phyloP scores from a whole-genome alignment of 2,888 invertebrate species.

The Eupithecia subfuscata region DNA sequence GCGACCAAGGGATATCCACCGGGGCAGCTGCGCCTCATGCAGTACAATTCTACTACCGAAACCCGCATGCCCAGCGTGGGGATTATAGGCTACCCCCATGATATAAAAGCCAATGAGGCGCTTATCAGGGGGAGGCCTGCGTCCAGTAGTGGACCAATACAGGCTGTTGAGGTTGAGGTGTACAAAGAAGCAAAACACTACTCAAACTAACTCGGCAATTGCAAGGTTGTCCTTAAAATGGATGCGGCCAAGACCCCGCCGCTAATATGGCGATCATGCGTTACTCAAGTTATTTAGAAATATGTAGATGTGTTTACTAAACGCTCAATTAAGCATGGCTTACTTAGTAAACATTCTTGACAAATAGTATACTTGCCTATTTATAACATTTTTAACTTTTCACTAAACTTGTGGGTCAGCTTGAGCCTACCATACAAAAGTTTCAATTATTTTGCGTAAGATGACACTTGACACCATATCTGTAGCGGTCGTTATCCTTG shows the following conservation, averaged over 20 bases:
- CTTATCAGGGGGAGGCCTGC: too few species aligned
- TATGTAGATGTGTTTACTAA: conserved; percentile 7
- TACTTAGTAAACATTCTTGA: background rate
- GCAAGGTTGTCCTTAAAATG: conserved; percentile 31
- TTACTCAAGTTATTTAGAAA: conserved; percentile 34
- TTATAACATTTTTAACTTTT: background rate
- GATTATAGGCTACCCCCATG: too few species aligned
- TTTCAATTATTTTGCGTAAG: background rate
- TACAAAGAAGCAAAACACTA: background rate
- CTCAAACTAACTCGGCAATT: background rate
- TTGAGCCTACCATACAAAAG: too few species aligned
- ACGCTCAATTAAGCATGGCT: background rate
- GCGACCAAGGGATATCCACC: too few species aligned
- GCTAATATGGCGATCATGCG: conserved; percentile 36
- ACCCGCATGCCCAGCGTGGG: too few species aligned
- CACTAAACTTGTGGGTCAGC: background rate
- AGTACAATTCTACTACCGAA: too few species aligned
- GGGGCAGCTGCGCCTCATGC: too few species aligned
- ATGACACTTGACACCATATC: too few species aligned
- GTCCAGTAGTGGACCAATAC: too few species aligned
- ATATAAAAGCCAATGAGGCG: too few species aligned
- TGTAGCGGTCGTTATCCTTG: background rate
- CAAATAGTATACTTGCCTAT: background rate
- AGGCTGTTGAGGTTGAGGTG: too few species aligned
- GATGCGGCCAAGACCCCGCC: conserved; percentile 37